phyloP scores from a whole-genome alignment of 2,888 invertebrate species.

The Lysandra coridon region DNA sequence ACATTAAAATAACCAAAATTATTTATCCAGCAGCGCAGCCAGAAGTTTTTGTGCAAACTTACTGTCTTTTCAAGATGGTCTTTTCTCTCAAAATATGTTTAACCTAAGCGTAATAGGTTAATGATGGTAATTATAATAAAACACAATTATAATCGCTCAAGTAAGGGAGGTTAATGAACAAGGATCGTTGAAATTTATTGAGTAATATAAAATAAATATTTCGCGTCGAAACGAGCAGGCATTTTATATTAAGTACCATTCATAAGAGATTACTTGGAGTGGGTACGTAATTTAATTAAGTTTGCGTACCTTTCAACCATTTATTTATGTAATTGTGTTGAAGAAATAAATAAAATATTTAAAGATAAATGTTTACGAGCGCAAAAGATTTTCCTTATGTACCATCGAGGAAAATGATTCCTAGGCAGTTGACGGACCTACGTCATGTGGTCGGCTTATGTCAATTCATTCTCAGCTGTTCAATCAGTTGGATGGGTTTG shows the following conservation, averaged over 20 bases:
- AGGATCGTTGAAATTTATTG: slow-evolving; percentile 26
- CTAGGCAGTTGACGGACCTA: no score
- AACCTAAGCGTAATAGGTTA: background rate
- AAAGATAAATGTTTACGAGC: background rate
- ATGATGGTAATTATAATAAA: slow-evolving; percentile 3
- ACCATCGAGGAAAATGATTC: no score
- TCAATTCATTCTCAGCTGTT: no score
- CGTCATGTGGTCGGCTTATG: no score
- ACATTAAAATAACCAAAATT: no score
- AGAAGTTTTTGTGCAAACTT: no score
- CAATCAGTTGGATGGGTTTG: no score
- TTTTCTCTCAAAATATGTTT: background rate
- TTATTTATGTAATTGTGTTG: slow-evolving; percentile 28
- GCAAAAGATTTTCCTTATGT: background rate
- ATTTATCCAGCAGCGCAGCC: no score
- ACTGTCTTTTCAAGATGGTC: background rate
- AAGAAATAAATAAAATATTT: slow-evolving; percentile 11
- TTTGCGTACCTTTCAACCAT: slow-evolving; percentile 28
- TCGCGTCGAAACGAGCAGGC: slow-evolving; percentile 30
- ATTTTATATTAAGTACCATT: slow-evolving; percentile 32
- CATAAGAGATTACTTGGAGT: slow-evolving; percentile 31
- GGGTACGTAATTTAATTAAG: slow-evolving; percentile 31
- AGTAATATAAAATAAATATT: slow-evolving; percentile 33
- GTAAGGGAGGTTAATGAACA: slow-evolving; percentile 13
- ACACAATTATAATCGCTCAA: slow-evolving; percentile 18